Evolutionary conservation across 2,888 invertebrate genomes (phyloP), one percentile per base, ranked within the genome.

Genomic region (Gymnoscelis rufifasciata): DNA sequence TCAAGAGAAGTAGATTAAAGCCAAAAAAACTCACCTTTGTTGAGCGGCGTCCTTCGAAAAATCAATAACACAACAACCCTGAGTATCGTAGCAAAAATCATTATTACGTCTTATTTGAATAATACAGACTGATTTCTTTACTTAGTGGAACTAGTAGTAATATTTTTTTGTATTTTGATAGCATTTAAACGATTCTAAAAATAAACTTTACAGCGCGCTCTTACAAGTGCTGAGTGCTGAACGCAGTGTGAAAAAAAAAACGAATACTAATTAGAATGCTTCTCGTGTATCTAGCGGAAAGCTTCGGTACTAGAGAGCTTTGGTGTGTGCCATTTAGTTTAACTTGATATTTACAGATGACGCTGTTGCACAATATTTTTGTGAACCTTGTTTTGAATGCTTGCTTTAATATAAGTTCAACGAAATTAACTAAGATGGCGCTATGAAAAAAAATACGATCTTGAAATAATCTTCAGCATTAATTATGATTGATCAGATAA

Each of bases 401-500:
- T 11, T 10, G 19, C 15, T 10, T 10, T 35, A 10, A 7, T 7
- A 6, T 35, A 35, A 51, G 52, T 64, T 52, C 28, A 0, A 2
- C 1, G 13, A 38, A 38, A 14, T 4, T 7, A 4, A 5, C 6
- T 8, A 10, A 68, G 65, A 52, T 64, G 64, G 54, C 60, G 38
- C 24, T 52, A 27, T 49, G n/a, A n/a, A 15, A 3, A 19, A 5
- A 19, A 19, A 19, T 19, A 19, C 5, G 19, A 3, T 19, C n/a
- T n/a, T n/a, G n/a, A n/a, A n/a, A n/a, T n/a, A n/a, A n/a, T n/a
- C n/a, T n/a, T n/a, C n/a, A n/a, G n/a, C n/a, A n/a, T n/a, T n/a
- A n/a, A n/a, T n/a, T n/a, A n/a, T n/a, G n/a, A n/a, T n/a, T n/a
- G n/a, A n/a, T n/a, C n/a, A n/a, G n/a, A n/a, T n/a, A n/a, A n/a